These are phyloP conservation scores for Lasioglossum zephyrum DNA, from an alignment of 2,888 invertebrate species.

Conservation along the genomic window DNA sequence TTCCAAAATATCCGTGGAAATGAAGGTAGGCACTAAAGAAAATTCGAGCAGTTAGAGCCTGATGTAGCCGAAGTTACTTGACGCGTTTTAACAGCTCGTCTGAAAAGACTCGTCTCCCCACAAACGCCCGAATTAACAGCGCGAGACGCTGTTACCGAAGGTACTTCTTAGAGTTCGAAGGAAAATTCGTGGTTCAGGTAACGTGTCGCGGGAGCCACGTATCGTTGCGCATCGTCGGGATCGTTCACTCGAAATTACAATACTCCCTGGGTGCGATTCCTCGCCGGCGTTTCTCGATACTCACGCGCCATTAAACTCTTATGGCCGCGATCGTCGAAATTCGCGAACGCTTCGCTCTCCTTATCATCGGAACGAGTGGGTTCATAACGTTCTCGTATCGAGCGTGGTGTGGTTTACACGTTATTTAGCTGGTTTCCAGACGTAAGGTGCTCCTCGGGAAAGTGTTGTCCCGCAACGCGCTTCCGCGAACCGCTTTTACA, in stretches of 20 bases:
- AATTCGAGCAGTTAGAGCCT: too few relatives aligned
- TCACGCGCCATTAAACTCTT: conserved; percentile 69
- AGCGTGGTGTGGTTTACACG: conserved; percentile 74
- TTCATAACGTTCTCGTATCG: conserved; percentile 74
- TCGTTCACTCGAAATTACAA: conserved; percentile 20
- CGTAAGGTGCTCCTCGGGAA: conserved; percentile 48
- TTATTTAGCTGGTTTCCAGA: conserved; percentile 72
- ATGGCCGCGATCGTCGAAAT: conserved; percentile 59
- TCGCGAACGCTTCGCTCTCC: conserved; percentile 60
- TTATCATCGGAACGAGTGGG: conserved; percentile 67
- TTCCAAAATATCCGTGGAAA: too few relatives aligned
- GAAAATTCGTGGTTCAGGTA: neutral
- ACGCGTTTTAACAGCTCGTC: neutral
- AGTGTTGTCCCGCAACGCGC: conserved; percentile 57
- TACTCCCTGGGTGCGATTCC: conserved; percentile 9
- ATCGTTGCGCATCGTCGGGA: neutral
- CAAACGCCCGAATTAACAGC: neutral
- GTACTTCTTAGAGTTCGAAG: neutral
- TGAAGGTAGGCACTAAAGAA: too few relatives aligned
- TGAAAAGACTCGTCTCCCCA: neutral
- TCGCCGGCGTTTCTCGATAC: conserved; percentile 13
- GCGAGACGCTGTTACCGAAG: neutral
- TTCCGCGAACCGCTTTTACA: neutral
- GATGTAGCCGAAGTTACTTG: too few relatives aligned
- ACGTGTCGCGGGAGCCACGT: conserved; percentile 13